Evolutionary conservation across 2,888 invertebrate species (phyloP).

Genomic region (Isotomurus palustris): DNA sequence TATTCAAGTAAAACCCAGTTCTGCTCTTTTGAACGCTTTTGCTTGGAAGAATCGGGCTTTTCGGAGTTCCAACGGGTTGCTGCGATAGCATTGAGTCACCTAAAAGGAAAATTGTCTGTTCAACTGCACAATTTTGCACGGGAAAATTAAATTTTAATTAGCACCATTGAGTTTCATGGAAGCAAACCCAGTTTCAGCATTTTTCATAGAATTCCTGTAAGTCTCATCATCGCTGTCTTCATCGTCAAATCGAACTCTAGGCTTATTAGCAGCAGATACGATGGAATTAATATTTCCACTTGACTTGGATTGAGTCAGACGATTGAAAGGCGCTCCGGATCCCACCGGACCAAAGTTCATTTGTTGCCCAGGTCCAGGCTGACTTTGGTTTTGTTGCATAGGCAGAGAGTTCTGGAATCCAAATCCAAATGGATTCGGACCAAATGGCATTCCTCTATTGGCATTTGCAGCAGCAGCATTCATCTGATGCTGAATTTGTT

Average conservation of each 20-base stretch:
- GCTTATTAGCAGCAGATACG: constrained; percentile 13
- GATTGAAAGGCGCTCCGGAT: constrained; percentile 25
- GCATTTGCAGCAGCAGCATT: constrained; percentile 14
- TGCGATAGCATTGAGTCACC: too few relatives aligned
- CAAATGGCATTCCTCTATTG: not conserved
- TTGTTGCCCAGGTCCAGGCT: too few relatives aligned
- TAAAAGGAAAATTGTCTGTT: too few relatives aligned
- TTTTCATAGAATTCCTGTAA: constrained; percentile 61
- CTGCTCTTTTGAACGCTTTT: constrained; percentile 23
- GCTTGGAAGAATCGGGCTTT: not conserved
- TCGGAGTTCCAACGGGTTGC: too few relatives aligned
- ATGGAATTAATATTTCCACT: constrained; percentile 59
- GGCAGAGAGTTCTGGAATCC: constrained; percentile 4
- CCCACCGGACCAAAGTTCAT: not conserved
- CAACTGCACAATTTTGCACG: too few relatives aligned
- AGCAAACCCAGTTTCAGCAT: constrained; percentile 60
- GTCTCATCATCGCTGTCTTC: constrained; percentile 22
- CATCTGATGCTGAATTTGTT: constrained; percentile 27
- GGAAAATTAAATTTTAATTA: constrained; percentile 16
- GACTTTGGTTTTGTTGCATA: constrained; percentile 19
- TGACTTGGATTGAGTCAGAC: constrained; percentile 65
- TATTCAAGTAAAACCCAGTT: constrained; percentile 28
- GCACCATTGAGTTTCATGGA: constrained; percentile 17
- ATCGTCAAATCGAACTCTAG: constrained; percentile 36
- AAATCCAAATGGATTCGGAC: constrained; percentile 1